Evolutionary conservation across 2,113 vertebrate genomes (phyloP).

Genomic region (Chiloscyllium plagiosum): DNA sequence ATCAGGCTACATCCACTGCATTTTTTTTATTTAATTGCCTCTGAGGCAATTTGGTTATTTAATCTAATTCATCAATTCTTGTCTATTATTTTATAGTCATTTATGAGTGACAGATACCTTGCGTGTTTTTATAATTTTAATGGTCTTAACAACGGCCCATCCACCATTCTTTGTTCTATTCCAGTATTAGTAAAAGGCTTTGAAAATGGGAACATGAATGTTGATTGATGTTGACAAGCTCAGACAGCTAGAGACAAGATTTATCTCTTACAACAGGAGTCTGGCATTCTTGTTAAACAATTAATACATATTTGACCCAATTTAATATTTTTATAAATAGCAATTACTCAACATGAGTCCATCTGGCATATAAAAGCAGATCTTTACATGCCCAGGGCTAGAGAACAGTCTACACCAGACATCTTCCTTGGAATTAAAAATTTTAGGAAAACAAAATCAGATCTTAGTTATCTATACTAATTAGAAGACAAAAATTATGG

Average conservation of each 20-base stretch:
- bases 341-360: slow-evolving; percentile 14
- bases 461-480: not conserved
- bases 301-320: not conserved
- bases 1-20: not conserved
- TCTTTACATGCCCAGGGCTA: not conserved
- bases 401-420: not conserved
- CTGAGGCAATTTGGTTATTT: not conserved
- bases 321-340: slow-evolving; percentile 36
- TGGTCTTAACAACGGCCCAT: not conserved
- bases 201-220: not conserved
- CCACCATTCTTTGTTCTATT: not conserved
- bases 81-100: not conserved
- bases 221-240: slow-evolving; percentile 24
- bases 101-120: not conserved
- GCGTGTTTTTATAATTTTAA: not conserved
- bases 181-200: not conserved
- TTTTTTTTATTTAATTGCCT: not conserved
- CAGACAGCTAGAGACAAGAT: not conserved
- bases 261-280: not conserved
- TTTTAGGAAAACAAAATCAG: not conserved
- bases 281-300: not conserved
- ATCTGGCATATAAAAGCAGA: slow-evolving; percentile 19
- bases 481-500: not conserved
- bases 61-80: not conserved
- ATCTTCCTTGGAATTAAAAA: not conserved